Evolutionary conservation across 2,888 invertebrate genomes (phyloP).

Genomic region (Eledona agricola): DNA sequence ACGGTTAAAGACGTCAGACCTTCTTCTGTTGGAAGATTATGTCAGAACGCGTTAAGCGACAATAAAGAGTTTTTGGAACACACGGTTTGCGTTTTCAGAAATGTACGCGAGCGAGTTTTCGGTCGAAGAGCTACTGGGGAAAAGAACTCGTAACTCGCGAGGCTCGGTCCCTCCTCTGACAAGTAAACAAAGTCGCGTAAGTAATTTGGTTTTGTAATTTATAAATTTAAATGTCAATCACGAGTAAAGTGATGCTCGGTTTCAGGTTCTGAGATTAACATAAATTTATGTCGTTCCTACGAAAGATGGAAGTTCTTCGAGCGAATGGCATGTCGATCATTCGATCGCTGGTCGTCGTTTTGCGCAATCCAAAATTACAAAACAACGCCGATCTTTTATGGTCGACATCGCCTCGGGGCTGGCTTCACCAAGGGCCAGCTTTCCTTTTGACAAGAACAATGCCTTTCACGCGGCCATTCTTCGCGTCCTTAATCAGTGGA

Average conservation of each 20-base stretch:
- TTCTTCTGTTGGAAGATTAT: constrained; percentile 49
- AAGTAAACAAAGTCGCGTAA: constrained; percentile 40
- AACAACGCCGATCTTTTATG: no score
- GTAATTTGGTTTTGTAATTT: constrained; percentile 52
- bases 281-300: constrained; percentile 42
- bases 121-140: no score
- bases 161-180: constrained; percentile 32
- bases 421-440: no score
- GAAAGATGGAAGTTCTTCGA: constrained; percentile 19
- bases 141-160: constrained; percentile 17
- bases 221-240: constrained; percentile 53
- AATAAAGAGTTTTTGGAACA: constrained; percentile 29
- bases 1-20: constrained; percentile 47
- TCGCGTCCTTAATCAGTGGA: constrained; percentile 16
- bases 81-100: constrained; percentile 17
- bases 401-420: no score
- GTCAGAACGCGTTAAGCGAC: constrained; percentile 46
- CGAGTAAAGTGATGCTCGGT: constrained; percentile 38
- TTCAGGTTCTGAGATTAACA: constrained; percentile 46
- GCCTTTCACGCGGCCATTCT: background rate
- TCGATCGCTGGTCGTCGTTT: constrained; percentile 4
- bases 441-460: constrained; percentile 16
- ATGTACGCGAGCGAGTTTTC: constrained; percentile 7
- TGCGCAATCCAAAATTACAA: background rate
- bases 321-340: constrained; percentile 23